Base-by-base conservation (phyloP, 2,113 vertebrate genomes). In the Gallinago jamesoni region DNA sequence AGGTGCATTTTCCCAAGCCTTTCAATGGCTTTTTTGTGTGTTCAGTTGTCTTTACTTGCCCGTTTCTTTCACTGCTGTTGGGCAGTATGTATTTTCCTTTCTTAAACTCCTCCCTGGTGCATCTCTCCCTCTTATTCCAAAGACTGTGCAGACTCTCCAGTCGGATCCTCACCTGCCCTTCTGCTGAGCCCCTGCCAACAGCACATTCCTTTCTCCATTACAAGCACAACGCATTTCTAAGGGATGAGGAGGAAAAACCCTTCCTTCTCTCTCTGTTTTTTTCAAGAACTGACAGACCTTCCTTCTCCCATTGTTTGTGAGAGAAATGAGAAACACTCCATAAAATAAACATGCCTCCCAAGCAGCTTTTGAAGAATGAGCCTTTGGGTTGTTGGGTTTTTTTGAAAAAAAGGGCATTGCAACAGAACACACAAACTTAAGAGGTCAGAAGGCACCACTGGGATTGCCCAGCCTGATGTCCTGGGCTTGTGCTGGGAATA, bases 201-300 rank as follows among this genome's bases (percentile, higher is more conserved):
- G 74, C 57, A 79, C 87, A 96, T 89, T 95, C 94, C 92, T 87
- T 92, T 91, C 89, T 76, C 89, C 92, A 91, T 89, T 96, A 76
- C 45, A 91, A 82, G 31, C 19, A 73, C 23, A 43, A 12, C 1
- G 1, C 24, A 24, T 43, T 87, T 84, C 69, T 48, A 78, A 33
- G 8, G 30, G 27, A 81, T 0, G 1, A 12, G 33, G 18, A 10
- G 11, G 3, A 7, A 17, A 33, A 68, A 2, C 2, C 15, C 70
- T 59, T 18, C 28, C 22, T 13, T 69, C 35, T 33, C 50, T 59
- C 72, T 33, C 19, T 70, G 10, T 2, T 48, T 33, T 22, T 2
- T 3, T 11, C 11, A 56, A 55, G 31, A 88, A 86, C 18, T 56
- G 64, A 39, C 13, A 60, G 47, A 6, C 10, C 8, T 68, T 74